Evolutionary conservation across 2,797 vertebrate genomes (phyloP).

Genomic region (Syndactyla subalaris): DNA sequence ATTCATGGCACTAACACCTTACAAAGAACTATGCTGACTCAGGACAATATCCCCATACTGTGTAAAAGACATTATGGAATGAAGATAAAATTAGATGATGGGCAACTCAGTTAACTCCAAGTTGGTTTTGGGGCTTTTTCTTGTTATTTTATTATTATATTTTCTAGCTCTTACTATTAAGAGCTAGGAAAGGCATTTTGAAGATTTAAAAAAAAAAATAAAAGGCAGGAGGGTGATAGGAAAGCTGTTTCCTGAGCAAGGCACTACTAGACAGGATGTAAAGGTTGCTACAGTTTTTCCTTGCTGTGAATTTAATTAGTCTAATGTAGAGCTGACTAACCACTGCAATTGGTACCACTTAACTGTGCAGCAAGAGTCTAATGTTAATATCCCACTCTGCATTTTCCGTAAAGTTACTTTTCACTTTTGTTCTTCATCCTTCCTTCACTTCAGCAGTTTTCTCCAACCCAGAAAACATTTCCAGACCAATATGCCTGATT

Average conservation of each 20-base stretch:
- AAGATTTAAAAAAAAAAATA: background rate
- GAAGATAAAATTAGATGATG: background rate
- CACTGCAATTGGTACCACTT: background rate
- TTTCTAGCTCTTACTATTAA: background rate
- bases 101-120: background rate
- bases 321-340: background rate
- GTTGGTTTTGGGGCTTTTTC: background rate
- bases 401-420: background rate
- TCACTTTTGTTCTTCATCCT: background rate
- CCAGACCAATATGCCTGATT: background rate
- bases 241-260: conserved; percentile 28
- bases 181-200: background rate
- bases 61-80: background rate
- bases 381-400: background rate
- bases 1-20: background rate
- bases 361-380: background rate
- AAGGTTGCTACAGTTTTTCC: background rate
- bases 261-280: background rate
- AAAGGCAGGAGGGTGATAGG: background rate
- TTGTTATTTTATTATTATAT: background rate
- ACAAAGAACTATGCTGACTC: background rate
- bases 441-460: background rate
- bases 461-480: background rate
- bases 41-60: background rate
- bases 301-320: conserved; percentile 49